phyloP scores from a whole-genome alignment of 1,140 invertebrate genomes.

The Holotrichia oblita region DNA sequence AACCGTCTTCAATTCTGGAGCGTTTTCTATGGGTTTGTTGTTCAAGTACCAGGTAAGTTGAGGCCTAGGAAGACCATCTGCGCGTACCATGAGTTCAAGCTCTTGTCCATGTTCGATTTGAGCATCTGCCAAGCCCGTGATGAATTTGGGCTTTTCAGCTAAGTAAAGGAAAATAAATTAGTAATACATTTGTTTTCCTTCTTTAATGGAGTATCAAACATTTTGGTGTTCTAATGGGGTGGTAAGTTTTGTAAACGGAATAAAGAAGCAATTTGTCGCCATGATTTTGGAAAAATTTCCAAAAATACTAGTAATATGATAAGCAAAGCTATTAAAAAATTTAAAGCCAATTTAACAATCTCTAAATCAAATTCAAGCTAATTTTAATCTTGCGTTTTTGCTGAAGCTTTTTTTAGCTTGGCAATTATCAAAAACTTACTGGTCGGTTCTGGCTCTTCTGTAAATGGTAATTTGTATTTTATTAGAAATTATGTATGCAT shows the following conservation, averaged over 20 bases:
- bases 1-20: conserved; percentile 65
- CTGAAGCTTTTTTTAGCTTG: conserved; percentile 6
- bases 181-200: no score
- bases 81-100: conserved; percentile 71
- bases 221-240: no score
- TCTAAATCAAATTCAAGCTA: background rate
- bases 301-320: no score
- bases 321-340: no score
- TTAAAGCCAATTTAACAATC: no score
- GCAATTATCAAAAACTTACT: conserved; percentile 54
- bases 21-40: conserved; percentile 72
- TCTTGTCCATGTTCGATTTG: conserved; percentile 77
- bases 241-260: no score
- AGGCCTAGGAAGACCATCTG: conserved; percentile 81
- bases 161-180: conserved; percentile 45
- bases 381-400: conserved; percentile 23
- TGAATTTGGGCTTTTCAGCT: conserved; percentile 82
- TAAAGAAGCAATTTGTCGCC: no score
- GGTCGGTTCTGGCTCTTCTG: conserved; percentile 58
- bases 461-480: conserved; percentile 46
- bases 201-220: no score
- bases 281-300: no score
- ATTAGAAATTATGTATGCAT: background rate
- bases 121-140: conserved; percentile 73
- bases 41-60: conserved; percentile 80